These are phyloP conservation scores for Epinotia bilunana DNA, from an alignment of 2,888 invertebrate species.

Conservation along the genomic window DNA sequence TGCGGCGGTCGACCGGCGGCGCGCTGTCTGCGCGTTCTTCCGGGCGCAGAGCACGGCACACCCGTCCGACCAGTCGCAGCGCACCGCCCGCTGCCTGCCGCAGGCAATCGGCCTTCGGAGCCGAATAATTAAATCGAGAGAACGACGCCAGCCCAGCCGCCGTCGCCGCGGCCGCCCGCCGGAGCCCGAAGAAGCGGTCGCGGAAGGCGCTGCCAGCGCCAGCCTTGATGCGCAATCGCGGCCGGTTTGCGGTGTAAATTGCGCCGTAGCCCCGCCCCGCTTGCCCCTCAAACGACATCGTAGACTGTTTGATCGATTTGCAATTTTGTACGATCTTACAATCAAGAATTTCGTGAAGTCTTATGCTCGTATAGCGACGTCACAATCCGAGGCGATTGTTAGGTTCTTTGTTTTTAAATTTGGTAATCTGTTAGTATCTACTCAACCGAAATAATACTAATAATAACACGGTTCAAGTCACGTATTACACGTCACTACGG, in stretches of 20 bases:
- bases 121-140: constrained; percentile 81
- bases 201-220: constrained; percentile 77
- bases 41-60: constrained; percentile 81
- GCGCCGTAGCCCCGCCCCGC: constrained; percentile 74
- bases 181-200: constrained; percentile 78
- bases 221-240: constrained; percentile 82
- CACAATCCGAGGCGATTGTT: constrained; percentile 17
- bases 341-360: constrained; percentile 48
- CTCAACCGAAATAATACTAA: too few species aligned
- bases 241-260: constrained; percentile 79
- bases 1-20: constrained; percentile 77
- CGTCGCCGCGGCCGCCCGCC: constrained; percentile 55
- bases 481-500: too few species aligned
- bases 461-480: too few species aligned
- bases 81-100: constrained; percentile 79
- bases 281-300: constrained; percentile 72
- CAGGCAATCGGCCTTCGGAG: constrained; percentile 83
- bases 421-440: not conserved
- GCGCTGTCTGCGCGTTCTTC: constrained; percentile 82
- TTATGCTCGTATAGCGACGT: constrained; percentile 9
- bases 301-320: constrained; percentile 59
- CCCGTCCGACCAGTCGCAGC: constrained; percentile 82
- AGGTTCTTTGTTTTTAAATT: constrained; percentile 33
- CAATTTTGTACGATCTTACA: constrained; percentile 58
- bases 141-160: constrained; percentile 64